phyloP scores from a whole-genome alignment of 2,888 invertebrate genomes.

The Apoda limacodes region DNA sequence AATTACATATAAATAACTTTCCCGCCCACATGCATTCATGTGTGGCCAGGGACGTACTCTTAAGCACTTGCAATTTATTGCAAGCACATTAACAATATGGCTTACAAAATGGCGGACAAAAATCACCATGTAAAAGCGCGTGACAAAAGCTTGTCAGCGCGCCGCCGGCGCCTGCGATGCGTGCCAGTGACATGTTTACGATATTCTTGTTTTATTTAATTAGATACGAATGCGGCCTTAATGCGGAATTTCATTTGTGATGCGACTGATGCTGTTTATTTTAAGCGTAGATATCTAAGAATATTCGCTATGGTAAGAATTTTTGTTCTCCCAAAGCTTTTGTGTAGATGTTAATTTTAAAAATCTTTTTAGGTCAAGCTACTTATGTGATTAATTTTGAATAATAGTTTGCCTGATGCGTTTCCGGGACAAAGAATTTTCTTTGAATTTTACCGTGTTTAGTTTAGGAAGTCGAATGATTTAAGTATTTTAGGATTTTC shows the following conservation, averaged over 20 bases:
- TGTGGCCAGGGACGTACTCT: constrained; percentile 33
- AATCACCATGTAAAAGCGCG: constrained; percentile 27
- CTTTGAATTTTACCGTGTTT: too few species aligned
- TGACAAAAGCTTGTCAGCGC: constrained; percentile 34
- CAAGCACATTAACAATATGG: constrained; percentile 38
- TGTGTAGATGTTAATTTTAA: too few species aligned
- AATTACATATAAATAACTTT: constrained; percentile 31
- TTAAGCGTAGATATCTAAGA: too few species aligned
- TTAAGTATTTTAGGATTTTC: too few species aligned
- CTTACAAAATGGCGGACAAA: constrained; percentile 38
- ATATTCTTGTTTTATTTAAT: constrained; percentile 16
- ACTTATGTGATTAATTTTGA: constrained; percentile 7
- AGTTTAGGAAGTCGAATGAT: too few species aligned
- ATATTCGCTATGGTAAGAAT: too few species aligned
- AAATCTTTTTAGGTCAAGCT: too few species aligned
- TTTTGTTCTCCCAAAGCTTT: too few species aligned
- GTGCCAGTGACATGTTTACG: constrained; percentile 18
- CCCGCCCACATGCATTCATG: constrained; percentile 34
- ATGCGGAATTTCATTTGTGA: constrained; percentile 9
- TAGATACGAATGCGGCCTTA: constrained; percentile 11
- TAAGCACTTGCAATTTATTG: constrained; percentile 29
- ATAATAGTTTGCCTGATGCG: constrained; percentile 5
- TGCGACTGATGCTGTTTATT: constrained; percentile 1
- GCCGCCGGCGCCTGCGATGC: constrained; percentile 27
- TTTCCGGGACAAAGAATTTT: background rate